phyloP scores from a whole-genome alignment of 2,888 invertebrate species.

The Rhogogaster chlorosoma region DNA sequence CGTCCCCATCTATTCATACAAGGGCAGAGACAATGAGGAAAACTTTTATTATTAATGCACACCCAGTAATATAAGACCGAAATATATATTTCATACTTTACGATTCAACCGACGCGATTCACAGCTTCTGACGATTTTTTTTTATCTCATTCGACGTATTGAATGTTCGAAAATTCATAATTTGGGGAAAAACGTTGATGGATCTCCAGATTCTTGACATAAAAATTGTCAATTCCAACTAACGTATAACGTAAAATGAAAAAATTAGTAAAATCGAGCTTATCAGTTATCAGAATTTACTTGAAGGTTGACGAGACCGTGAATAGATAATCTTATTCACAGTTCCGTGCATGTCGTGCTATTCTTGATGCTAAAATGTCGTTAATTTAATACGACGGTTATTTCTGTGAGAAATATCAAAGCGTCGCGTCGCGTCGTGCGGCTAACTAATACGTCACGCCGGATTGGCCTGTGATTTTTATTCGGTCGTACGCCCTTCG shows the following conservation, averaged over 20 bases:
- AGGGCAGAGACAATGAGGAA: constrained; percentile 64
- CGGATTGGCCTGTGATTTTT: constrained; percentile 35
- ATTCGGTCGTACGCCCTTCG: constrained; percentile 48
- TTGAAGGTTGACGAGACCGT: background rate
- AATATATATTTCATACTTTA: background rate
- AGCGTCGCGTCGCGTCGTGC: background rate
- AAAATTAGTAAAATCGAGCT: background rate
- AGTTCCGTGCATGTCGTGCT: background rate
- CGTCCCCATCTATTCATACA: constrained; percentile 25
- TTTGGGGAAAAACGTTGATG: too few relatives aligned
- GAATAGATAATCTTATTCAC: background rate
- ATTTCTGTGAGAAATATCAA: background rate
- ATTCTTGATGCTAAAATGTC: background rate
- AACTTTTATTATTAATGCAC: constrained; percentile 71
- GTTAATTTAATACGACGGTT: background rate
- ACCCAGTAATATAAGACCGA: background rate
- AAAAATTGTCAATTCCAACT: background rate
- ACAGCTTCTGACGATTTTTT: background rate
- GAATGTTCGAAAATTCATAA: background rate
- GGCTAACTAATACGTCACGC: constrained; percentile 22
- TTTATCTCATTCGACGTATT: background rate
- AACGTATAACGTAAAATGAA: background rate
- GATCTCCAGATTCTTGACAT: too few relatives aligned
- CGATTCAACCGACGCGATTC: background rate
- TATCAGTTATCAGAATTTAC: background rate